phyloP scores from a whole-genome alignment of 2,113 vertebrate genomes.

The Pseudorasbora parva region DNA sequence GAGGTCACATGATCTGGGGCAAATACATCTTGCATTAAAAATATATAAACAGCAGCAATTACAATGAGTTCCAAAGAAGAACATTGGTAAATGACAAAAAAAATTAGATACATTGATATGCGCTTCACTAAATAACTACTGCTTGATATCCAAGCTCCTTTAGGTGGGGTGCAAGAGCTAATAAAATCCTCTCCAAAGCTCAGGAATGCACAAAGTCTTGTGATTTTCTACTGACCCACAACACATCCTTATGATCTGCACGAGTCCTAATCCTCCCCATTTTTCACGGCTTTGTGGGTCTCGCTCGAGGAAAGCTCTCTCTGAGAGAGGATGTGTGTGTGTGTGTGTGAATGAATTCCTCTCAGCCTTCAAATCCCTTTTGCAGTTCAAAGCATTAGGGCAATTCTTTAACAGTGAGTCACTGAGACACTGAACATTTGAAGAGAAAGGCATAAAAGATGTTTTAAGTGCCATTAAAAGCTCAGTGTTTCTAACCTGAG shows the following conservation, averaged over 20 bases:
- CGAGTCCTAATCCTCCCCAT: slow-evolving; percentile 53
- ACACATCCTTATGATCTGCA: slow-evolving; percentile 53
- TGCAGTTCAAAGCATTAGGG: background rate
- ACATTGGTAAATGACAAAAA: background rate
- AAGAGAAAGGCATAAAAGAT: background rate
- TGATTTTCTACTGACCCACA: slow-evolving; percentile 33
- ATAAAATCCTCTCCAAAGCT: slow-evolving; percentile 8
- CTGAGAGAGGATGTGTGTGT: background rate
- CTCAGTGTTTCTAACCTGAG: background rate
- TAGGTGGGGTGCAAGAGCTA: background rate
- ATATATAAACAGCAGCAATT: slow-evolving; percentile 3
- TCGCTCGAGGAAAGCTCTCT: background rate
- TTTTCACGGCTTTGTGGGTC: slow-evolving; percentile 42
- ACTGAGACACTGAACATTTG: slow-evolving; percentile 14
- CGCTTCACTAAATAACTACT: background rate
- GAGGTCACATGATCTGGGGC: slow-evolving; percentile 29
- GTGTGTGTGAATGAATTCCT: slow-evolving; percentile 13
- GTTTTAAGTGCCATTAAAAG: too few species aligned
- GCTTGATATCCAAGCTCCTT: background rate
- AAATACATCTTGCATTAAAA: slow-evolving; percentile 20
- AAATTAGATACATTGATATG: too few species aligned
- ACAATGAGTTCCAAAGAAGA: background rate
- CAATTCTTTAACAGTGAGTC: background rate
- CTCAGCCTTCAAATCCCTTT: background rate
- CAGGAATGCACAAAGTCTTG: slow-evolving; percentile 36